These are phyloP conservation scores for Spongia lamella DNA, from an alignment of 37 sponge, comb jelly and placozoan species.

Conservation along the genomic window DNA sequence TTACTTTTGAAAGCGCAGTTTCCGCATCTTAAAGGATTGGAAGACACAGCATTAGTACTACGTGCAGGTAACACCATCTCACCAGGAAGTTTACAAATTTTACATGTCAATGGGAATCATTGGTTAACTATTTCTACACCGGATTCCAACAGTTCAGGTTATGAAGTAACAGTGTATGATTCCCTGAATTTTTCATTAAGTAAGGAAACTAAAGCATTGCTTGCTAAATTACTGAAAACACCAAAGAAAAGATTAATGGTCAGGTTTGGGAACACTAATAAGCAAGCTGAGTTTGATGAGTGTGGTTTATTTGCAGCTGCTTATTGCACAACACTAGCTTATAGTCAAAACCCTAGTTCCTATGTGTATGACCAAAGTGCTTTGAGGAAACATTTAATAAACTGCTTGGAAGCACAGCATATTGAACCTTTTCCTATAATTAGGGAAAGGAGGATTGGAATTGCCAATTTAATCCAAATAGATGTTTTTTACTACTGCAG, in stretches of 20 bases:
- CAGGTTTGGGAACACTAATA: conserved; percentile 14
- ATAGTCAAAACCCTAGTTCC: conserved; percentile 9
- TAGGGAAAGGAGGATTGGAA: conserved; percentile 31
- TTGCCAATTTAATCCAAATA: too few relatives aligned
- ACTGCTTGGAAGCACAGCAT: background rate
- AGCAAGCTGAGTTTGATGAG: conserved; percentile 29
- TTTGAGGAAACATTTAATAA: conserved; percentile 11
- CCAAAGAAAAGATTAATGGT: background rate
- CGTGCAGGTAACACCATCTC: too few relatives aligned
- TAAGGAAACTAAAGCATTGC: background rate
- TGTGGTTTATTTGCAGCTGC: conserved; percentile 32
- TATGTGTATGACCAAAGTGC: conserved; percentile 12
- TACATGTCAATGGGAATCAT: too few relatives aligned
- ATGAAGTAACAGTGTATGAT: background rate
- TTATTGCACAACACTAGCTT: conserved; percentile 14
- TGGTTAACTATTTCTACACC: background rate
- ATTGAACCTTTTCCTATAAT: conserved; percentile 14
- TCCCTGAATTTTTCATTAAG: background rate
- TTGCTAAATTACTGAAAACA: background rate
- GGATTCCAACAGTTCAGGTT: background rate
- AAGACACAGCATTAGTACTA: background rate
- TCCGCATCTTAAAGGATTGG: background rate
- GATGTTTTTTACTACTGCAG: too few relatives aligned
- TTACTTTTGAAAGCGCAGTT: background rate
- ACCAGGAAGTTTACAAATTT: too few relatives aligned